Conservation (phyloP, 2,113 vertebrate species). For the Sceloporus tristichus region DNA sequence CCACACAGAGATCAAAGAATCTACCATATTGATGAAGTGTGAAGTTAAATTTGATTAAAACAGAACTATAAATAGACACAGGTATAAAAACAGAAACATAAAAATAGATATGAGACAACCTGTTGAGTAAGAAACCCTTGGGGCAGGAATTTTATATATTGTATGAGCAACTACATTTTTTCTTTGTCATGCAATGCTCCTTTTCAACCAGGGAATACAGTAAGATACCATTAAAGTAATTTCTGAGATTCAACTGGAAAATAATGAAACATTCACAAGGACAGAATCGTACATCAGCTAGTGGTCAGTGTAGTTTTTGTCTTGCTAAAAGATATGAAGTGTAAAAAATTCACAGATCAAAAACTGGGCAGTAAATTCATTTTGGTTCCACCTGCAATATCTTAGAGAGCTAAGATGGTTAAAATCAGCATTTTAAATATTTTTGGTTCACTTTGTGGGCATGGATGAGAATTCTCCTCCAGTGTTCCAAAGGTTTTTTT, state of each 20-base stretch:
- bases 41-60: conserved; percentile 41
- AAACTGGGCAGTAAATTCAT: neutral
- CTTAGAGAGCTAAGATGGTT: neutral
- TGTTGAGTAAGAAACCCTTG: neutral
- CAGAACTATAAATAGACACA: neutral
- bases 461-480: neutral
- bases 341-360: neutral
- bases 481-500: neutral
- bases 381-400: neutral
- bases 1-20: conserved; percentile 47
- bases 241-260: neutral
- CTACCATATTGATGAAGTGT: conserved; percentile 15
- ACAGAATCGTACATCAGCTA: neutral
- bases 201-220: conserved; percentile 13
- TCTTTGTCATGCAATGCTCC: neutral
- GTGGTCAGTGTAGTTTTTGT: neutral
- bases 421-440: neutral
- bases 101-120: conserved; percentile 30
- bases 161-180: conserved; percentile 20
- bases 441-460: neutral
- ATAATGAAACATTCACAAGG: neutral
- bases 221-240: conserved; percentile 26
- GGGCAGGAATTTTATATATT: conserved; percentile 30
- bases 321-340: neutral
- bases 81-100: conserved; percentile 38